Evolutionary conservation across 30 jellyfish, hydroid and myxozoan genomes (phyloP).

Genomic region (Aurelia sp.): DNA sequence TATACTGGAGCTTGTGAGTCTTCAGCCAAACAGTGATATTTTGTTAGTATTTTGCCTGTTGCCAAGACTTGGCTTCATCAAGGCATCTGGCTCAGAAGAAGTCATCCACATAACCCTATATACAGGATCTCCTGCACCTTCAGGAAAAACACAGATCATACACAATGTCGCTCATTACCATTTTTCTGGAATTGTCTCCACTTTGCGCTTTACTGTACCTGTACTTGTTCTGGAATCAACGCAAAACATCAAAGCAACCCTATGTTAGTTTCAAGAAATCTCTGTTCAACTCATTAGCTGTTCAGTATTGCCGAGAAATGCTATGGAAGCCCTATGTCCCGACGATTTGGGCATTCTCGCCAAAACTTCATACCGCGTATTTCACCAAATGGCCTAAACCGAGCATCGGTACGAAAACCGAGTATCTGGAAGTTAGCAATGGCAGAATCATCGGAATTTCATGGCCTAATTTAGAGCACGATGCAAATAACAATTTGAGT

Average conservation of each 20-base stretch:
- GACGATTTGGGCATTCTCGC: conserved; percentile 70
- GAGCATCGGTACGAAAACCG: conserved; percentile 17
- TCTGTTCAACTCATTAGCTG: conserved; percentile 60
- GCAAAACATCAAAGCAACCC: conserved; percentile 40
- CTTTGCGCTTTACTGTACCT: conserved; percentile 60
- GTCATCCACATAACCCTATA: no score
- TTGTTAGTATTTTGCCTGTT: no score
- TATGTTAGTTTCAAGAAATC: conserved; percentile 44
- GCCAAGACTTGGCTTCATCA: no score
- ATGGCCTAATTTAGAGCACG: conserved; percentile 35
- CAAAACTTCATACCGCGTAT: conserved; percentile 45
- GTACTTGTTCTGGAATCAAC: conserved; percentile 59
- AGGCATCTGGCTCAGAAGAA: no score
- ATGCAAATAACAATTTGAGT: not conserved
- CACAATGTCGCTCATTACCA: conserved; percentile 31
- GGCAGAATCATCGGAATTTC: conserved; percentile 58
- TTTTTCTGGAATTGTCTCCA: conserved; percentile 64
- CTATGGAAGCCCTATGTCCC: conserved; percentile 57
- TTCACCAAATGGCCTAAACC: conserved; percentile 1
- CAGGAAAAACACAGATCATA: no score
- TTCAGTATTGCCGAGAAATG: conserved; percentile 51
- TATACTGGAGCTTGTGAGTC: no score
- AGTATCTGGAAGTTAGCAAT: conserved; percentile 47
- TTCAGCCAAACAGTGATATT: no score
- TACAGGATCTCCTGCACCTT: no score